Percentiles rank a stretch among this genome's conserved stretches.
Evolutionary conservation across 2,888 invertebrate species (phyloP).

Genomic region (Sinohyriopsis cumingii): DNA sequence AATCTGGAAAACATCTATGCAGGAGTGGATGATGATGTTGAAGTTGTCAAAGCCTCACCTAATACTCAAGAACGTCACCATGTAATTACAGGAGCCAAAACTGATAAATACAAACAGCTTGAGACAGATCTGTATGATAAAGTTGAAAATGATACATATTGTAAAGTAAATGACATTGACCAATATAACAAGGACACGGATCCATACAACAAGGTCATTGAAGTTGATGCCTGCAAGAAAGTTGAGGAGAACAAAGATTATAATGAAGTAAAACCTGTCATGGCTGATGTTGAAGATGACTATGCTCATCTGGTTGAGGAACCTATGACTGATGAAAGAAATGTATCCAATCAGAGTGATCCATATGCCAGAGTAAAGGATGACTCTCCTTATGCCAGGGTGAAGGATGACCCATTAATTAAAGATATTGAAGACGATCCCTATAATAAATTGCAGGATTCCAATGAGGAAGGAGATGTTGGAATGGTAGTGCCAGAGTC

Average conservation of each 20-base stretch:
- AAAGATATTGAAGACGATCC: conserved; percentile 32
- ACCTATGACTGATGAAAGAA: conserved; percentile 25
- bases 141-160: conserved; percentile 13
- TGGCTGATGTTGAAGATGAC: too few species aligned
- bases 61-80: conserved; percentile 6
- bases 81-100: conserved; percentile 2
- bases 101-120: neutral
- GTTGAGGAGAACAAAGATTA: conserved; percentile 9
- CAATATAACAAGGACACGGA: conserved; percentile 33
- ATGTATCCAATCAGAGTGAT: conserved; percentile 40
- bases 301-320: too few species aligned
- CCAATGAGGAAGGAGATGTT: conserved; percentile 26
- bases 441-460: conserved; percentile 28
- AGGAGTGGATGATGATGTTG: conserved; percentile 27
- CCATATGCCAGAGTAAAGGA: conserved; percentile 34
- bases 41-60: conserved; percentile 14
- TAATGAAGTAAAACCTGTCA: neutral
- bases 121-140: neutral
- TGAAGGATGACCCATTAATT: conserved; percentile 37
- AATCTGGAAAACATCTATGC: conserved; percentile 37
- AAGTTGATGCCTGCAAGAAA: conserved; percentile 21
- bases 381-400: conserved; percentile 39
- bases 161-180: conserved; percentile 18
- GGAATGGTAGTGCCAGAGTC: conserved; percentile 23
- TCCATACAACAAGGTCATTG: conserved; percentile 33